Evolutionary conservation across 2,888 invertebrate genomes (phyloP).

Genomic region (Phytoseiulus persimilis): DNA sequence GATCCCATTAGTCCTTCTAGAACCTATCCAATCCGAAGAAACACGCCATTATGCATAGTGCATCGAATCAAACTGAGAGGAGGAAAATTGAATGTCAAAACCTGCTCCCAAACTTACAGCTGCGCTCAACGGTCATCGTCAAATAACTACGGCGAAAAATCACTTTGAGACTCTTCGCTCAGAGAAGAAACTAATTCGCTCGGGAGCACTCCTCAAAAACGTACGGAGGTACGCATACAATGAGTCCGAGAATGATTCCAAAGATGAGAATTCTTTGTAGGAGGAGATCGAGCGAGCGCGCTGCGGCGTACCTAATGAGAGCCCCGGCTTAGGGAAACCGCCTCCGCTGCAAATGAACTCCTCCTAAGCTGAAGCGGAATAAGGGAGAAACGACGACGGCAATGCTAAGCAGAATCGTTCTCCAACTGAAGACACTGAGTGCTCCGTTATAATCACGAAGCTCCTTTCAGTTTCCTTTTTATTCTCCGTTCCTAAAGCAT

Average conservation of each 20-base stretch:
- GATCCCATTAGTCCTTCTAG: too few species aligned
- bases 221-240: neutral
- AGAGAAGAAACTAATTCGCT: neutral
- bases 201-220: neutral
- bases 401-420: neutral
- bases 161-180: neutral
- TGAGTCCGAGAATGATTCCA: neutral
- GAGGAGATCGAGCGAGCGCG: neutral
- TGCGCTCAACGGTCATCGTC: neutral
- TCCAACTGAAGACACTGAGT: neutral
- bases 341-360: constrained; percentile 5
- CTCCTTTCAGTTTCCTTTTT: neutral
- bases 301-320: constrained; percentile 5
- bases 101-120: too few species aligned
- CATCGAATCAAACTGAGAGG: too few species aligned
- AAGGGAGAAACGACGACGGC: neutral
- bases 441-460: neutral
- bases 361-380: neutral
- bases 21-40: too few species aligned
- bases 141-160: neutral
- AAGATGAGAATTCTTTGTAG: neutral
- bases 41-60: too few species aligned
- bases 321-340: neutral
- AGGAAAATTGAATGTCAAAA: too few species aligned
- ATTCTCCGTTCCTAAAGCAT: neutral